A percentile compares a stretch with the other conserved stretches of the same genome.
phyloP scores from a whole-genome alignment of 2,113 vertebrate genomes.

The Saccopteryx bilineata region DNA sequence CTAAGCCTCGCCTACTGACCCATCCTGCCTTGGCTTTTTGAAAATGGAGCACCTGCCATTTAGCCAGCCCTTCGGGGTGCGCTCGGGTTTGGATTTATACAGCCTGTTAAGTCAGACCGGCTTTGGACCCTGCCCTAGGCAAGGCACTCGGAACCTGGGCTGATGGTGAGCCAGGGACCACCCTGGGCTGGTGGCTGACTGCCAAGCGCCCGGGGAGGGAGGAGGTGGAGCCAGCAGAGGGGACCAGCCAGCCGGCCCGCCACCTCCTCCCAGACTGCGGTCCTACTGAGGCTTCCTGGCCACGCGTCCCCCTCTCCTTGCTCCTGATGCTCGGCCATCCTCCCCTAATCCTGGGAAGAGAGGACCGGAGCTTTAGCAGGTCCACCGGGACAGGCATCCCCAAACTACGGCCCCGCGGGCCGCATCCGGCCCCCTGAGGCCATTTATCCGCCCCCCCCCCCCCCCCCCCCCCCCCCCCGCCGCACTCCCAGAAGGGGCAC shows the following conservation, averaged over 20 bases:
- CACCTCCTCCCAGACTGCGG: neutral
- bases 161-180: neutral
- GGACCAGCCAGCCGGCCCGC: no score
- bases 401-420: no score
- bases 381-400: fast-evolving
- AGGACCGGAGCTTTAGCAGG: neutral
- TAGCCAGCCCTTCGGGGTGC: neutral
- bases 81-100: neutral
- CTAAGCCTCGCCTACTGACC: neutral
- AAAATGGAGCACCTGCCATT: neutral
- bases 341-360: neutral
- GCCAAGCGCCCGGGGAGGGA: neutral
- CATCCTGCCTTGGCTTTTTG: neutral
- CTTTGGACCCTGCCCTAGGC: neutral
- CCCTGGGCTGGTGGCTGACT: neutral
- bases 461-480: no score
- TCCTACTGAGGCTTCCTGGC: neutral
- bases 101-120: neutral
- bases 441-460: no score
- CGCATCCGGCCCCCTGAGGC: no score
- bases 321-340: neutral
- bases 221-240: neutral
- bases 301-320: neutral
- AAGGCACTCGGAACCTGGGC: neutral
- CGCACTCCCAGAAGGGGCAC: no score